Evolutionary conservation across 1,140 invertebrate genomes (phyloP).

Genomic region (Brachionus calyciflorus): DNA sequence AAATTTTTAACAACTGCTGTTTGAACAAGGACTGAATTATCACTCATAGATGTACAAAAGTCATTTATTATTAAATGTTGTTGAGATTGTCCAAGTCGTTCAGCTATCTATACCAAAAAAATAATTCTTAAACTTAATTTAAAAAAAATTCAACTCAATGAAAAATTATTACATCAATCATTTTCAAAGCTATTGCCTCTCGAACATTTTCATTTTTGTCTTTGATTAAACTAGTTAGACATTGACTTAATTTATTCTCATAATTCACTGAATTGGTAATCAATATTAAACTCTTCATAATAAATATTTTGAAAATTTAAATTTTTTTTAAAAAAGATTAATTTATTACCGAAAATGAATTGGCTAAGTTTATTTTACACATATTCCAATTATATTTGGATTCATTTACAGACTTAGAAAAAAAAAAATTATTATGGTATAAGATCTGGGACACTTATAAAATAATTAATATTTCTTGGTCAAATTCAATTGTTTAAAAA

Average conservation of each 20-base stretch:
- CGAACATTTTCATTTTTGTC: slow-evolving; percentile 29
- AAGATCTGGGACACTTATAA: neutral
- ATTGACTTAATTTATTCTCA: slow-evolving; percentile 37
- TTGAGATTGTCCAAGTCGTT: neutral
- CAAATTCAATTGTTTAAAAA: too few relatives aligned
- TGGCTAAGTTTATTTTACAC: slow-evolving; percentile 32
- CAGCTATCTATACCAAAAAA: neutral
- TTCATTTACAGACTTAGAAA: slow-evolving; percentile 23
- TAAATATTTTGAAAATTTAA: neutral
- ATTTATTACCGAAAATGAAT: slow-evolving; percentile 15
- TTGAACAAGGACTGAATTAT: neutral
- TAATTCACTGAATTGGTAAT: slow-evolving; percentile 32
- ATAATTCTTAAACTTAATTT: neutral
- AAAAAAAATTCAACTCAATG: neutral
- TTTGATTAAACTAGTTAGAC: slow-evolving; percentile 15
- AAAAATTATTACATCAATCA: neutral
- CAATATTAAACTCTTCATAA: neutral
- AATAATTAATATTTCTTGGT: too few relatives aligned
- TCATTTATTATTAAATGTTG: slow-evolving; percentile 36
- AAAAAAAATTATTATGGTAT: neutral
- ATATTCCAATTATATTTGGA: slow-evolving; percentile 42
- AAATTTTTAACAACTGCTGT: neutral
- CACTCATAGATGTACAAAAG: slow-evolving; percentile 21
- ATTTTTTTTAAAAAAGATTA: neutral
- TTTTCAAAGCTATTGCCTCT: neutral